phyloP scores from a whole-genome alignment of 2,113 vertebrate species.

The Argyrosomus japonicus region DNA sequence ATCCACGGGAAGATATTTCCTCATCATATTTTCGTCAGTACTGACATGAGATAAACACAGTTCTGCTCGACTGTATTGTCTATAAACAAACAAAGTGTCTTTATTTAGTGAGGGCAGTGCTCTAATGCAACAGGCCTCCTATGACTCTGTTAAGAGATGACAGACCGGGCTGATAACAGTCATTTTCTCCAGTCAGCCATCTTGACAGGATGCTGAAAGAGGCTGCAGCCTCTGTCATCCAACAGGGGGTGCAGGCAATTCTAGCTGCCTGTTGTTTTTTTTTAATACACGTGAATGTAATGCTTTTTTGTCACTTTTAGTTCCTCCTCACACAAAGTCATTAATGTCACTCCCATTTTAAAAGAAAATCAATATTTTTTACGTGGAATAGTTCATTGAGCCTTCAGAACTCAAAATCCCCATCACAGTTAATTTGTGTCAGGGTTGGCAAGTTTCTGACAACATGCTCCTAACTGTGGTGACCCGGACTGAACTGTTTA shows the following conservation, averaged over 20 bases:
- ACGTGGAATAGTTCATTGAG: neutral
- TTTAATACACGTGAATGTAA: conserved; percentile 41
- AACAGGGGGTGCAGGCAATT: conserved; percentile 69
- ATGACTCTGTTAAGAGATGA: conserved; percentile 73
- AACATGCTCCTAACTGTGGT: neutral
- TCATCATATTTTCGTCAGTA: conserved; percentile 33
- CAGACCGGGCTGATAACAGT: conserved; percentile 76
- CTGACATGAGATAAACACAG: conserved; percentile 12
- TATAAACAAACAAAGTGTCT: conserved; percentile 44
- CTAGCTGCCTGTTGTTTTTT: conserved; percentile 54
- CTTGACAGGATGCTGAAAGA: conserved; percentile 77
- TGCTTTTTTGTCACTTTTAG: conserved; percentile 46
- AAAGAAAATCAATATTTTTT: conserved; percentile 2
- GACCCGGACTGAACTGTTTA: neutral
- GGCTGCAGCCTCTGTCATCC: conserved; percentile 63
- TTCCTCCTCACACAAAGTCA: conserved; percentile 32
- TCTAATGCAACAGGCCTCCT: conserved; percentile 61
- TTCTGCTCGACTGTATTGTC: conserved; percentile 33
- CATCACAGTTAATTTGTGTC: neutral
- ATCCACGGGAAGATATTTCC: conserved; percentile 26
- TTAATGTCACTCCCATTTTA: conserved; percentile 24
- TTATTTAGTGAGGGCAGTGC: conserved; percentile 57
- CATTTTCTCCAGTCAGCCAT: conserved; percentile 81
- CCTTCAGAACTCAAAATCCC: conserved; percentile 21
- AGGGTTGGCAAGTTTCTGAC: neutral